A percentile compares a stretch with the other conserved stretches of the same genome.
Conservation (phyloP, 2,888 invertebrate genomes). For the Scelioninae gen. 2 region DNA sequence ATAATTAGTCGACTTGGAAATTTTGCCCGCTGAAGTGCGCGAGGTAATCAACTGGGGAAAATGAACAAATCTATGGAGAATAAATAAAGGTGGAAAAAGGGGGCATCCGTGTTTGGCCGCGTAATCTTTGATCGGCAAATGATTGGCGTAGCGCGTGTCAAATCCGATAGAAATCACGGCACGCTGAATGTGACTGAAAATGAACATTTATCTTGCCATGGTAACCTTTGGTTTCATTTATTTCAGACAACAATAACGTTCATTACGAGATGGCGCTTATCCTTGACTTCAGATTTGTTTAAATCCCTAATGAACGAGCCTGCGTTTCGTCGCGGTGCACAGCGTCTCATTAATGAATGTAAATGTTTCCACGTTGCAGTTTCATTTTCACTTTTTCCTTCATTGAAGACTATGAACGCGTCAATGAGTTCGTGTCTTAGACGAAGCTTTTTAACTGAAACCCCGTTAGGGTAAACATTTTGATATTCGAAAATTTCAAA, state of each 20-base stretch:
- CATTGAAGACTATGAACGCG: constrained; percentile 40
- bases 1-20: constrained; percentile 41
- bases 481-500: no score
- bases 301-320: constrained; percentile 44
- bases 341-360: constrained; percentile 51
- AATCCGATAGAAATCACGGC: constrained; percentile 21
- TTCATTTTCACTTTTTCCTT: constrained; percentile 46
- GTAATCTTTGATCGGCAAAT: constrained; percentile 17
- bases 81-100: not conserved
- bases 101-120: not conserved
- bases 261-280: constrained; percentile 44
- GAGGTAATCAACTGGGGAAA: not conserved
- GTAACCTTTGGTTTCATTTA: constrained; percentile 30
- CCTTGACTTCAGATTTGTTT: constrained; percentile 45
- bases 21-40: constrained; percentile 4
- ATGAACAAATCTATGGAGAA: not conserved
- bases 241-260: constrained; percentile 38
- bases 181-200: constrained; percentile 9
- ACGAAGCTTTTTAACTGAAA: no score
- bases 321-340: constrained; percentile 16
- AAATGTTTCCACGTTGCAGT: constrained; percentile 40
- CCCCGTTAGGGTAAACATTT: no score
- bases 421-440: constrained; percentile 23
- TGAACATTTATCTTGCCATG: constrained; percentile 16
- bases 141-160: constrained; percentile 46